Base-by-base conservation (phyloP, 1,140 invertebrate species). In the Leucophenga varia region DNA sequence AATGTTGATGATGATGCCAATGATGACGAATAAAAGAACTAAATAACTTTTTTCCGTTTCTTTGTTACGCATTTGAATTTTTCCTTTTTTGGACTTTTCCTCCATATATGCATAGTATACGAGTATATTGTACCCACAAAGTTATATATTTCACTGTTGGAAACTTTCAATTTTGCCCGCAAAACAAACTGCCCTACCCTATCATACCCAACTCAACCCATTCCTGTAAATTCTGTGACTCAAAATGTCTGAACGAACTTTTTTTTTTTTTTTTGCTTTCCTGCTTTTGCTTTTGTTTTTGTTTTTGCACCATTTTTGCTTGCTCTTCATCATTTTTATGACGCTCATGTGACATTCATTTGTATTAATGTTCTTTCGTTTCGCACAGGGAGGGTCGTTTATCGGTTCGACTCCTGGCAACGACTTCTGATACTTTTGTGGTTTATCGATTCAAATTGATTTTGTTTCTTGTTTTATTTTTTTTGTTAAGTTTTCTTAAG, bases 391-490 rank as follows among this genome's bases (percentile, higher is more conserved):
- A 10, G 22, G 5, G 22, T 25, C 10, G 22, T 10, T 25, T n/a
- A n/a, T n/a, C n/a, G n/a, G n/a, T n/a, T n/a, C n/a, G n/a, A n/a
- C n/a, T n/a, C n/a, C 3, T 21, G 18, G 41, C 32, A 16, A 2
- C 31, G 25, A 28, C 25, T 28, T 7, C 12, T 12, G 25, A 28
- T n/a, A n/a, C 57, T 54, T 60, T 61, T 61, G 59, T 48, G 59
- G 59, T 60, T 59, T 61, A 59, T 61, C 59, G 58, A 61, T 60
- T 61, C 59, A 61, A 61, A 61, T 61, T 61, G 59, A 61, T 61
- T 61, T 61, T 60, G 57, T 47, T 54, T 58, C 55, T 55, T 52
- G 45, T 52, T 34, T 49, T 52, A 51, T 43, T 25, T 51, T n/a
- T 47, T n/a, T 51, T 47, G 44, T 47, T 46, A 6, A 25, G 5